Percentiles rank a stretch among this genome's conserved stretches.
phyloP scores from a whole-genome alignment of 2,113 vertebrate species.

The Mobula hypostoma region DNA sequence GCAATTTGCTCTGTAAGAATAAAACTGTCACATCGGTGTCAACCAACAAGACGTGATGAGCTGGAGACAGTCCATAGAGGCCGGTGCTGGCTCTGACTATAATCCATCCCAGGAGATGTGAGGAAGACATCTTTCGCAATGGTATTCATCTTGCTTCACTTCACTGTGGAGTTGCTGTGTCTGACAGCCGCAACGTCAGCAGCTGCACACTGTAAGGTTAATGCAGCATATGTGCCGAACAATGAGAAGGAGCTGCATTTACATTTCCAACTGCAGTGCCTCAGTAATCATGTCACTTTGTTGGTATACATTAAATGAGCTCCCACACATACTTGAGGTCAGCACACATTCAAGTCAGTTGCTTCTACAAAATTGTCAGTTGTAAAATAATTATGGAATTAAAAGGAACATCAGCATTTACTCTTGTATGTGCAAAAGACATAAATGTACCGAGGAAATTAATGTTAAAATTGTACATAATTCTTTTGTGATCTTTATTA shows the following conservation, averaged over 20 bases:
- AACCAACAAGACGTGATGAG: neutral
- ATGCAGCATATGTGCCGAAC: neutral
- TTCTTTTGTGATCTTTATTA: neutral
- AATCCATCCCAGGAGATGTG: neutral
- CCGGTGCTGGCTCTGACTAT: neutral
- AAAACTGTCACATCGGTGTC: neutral
- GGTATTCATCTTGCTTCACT: neutral
- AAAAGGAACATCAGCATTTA: neutral
- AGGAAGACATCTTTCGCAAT: neutral
- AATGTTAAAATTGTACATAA: neutral
- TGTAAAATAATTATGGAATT: neutral
- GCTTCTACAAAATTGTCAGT: neutral
- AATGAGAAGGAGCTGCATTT: neutral
- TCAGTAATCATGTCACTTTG: conserved; percentile 5
- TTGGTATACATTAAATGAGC: conserved; percentile 17
- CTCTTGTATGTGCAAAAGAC: neutral
- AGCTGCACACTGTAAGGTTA: neutral
- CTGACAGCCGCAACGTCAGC: neutral
- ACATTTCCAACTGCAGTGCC: neutral
- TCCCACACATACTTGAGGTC: neutral
- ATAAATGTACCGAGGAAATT: neutral
- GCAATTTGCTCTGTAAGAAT: neutral
- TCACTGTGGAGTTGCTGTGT: too few relatives aligned
- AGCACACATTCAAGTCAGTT: neutral
- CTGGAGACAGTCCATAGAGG: neutral